Evolutionary conservation across 2,888 invertebrate genomes (phyloP).

Genomic region (Thysanoteuthis rhombus): DNA sequence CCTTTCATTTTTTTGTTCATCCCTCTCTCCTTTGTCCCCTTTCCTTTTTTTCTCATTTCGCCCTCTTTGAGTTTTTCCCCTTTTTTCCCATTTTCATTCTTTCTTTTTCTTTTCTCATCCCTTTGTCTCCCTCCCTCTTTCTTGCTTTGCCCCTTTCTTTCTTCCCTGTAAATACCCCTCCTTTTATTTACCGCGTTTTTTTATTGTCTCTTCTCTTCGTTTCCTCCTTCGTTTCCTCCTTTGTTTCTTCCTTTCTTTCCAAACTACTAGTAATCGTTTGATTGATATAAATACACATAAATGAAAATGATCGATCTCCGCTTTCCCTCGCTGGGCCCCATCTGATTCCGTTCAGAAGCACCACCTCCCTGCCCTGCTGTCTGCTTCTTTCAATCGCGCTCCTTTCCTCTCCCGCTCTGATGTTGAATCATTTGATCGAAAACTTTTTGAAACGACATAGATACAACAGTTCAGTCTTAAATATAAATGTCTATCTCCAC

Average conservation of each 20-base stretch:
- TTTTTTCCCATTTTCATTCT: no score
- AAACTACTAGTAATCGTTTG: no score
- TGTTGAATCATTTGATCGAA: no score
- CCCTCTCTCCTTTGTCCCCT: background rate
- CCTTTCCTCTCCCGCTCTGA: no score
- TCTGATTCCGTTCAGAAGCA: background rate
- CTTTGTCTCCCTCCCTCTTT: background rate
- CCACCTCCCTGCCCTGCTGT: background rate
- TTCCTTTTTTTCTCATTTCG: background rate
- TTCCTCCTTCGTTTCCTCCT: background rate
- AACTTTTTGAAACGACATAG: no score
- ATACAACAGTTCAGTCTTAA: no score
- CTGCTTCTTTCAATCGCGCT: no score
- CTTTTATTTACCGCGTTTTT: background rate
- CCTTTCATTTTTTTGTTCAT: no score
- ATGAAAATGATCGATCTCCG: background rate
- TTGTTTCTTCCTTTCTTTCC: background rate
- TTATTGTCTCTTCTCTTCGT: background rate
- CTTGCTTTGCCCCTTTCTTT: background rate
- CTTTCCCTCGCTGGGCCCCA: background rate
- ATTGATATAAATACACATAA: background rate
- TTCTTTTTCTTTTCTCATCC: background rate
- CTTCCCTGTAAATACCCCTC: background rate
- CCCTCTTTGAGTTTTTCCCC: background rate
- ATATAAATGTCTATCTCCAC: no score